Conservation (phyloP, 1,140 invertebrate species). For the Polyergus mexicanus region DNA sequence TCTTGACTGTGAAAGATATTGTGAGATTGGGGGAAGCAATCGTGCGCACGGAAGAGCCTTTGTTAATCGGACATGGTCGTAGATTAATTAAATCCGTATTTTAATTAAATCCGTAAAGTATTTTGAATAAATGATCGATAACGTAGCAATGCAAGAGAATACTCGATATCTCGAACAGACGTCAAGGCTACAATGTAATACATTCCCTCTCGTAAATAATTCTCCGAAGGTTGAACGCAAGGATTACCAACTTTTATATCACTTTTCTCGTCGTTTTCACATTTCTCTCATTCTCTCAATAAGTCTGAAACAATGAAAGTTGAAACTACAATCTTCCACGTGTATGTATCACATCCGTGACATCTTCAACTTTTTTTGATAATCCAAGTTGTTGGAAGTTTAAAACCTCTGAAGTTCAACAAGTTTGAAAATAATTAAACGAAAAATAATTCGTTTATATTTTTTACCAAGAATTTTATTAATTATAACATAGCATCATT, state of each 20-base stretch:
- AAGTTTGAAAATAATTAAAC: neutral
- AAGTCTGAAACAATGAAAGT: neutral
- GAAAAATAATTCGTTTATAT: neutral
- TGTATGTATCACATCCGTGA: too few species aligned
- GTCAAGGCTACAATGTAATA: constrained; percentile 26
- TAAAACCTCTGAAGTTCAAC: neutral
- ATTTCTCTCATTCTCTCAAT: neutral
- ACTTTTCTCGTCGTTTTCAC: neutral
- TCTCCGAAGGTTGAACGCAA: neutral
- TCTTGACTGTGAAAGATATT: neutral
- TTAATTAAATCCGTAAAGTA: constrained; percentile 7
- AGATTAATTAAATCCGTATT: constrained; percentile 3
- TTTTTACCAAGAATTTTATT: neutral
- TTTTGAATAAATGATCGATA: constrained; percentile 6
- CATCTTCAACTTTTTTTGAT: neutral
- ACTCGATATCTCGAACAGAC: neutral
- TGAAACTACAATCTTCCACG: neutral
- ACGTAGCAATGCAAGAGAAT: neutral
- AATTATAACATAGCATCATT: neutral
- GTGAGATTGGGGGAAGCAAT: neutral
- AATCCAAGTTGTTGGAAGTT: neutral
- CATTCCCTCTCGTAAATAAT: constrained; percentile 10
- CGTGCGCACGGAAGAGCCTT: neutral
- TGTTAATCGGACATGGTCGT: neutral
- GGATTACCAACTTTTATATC: constrained; percentile 25